Conservation (phyloP, 1,140 invertebrate species). For the Ctenoplectra terminalis region DNA sequence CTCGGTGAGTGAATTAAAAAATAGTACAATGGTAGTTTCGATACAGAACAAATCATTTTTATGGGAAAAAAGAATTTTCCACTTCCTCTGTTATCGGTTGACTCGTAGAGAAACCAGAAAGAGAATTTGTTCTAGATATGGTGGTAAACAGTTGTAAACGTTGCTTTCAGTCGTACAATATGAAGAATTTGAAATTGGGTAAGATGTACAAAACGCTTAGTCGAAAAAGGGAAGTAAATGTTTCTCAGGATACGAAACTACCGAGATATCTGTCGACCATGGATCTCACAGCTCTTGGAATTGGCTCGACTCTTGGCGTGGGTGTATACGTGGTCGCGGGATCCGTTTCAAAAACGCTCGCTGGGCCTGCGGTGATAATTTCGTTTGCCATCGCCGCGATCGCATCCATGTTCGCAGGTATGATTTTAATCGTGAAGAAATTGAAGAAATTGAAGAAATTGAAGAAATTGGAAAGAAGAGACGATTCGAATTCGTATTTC, state of each 20-base stretch:
- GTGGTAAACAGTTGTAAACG: neutral
- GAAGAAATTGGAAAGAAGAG: neutral
- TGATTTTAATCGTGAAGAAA: too few relatives aligned
- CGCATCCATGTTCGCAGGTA: conserved; percentile 93
- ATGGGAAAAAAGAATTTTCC: too few relatives aligned
- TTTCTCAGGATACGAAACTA: conserved; percentile 81
- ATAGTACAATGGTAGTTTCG: neutral
- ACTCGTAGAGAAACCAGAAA: too few relatives aligned
- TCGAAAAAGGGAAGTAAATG: conserved; percentile 68
- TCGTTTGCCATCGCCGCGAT: conserved; percentile 93
- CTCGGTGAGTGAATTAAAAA: conserved; percentile 44
- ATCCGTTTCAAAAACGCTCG: conserved; percentile 89
- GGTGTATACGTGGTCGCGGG: conserved; percentile 95
- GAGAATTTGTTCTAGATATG: too few relatives aligned
- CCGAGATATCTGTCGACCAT: conserved; percentile 88
- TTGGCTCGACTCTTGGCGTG: conserved; percentile 93
- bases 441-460: too few relatives aligned
- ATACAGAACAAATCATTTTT: too few relatives aligned
- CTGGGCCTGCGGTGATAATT: conserved; percentile 92
- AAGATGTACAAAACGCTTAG: conserved; percentile 61
- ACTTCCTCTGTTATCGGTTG: too few relatives aligned
- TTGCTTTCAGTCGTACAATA: conserved; percentile 54
- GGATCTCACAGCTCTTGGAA: conserved; percentile 90
- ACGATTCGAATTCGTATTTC: neutral
- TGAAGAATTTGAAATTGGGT: conserved; percentile 47